Evolutionary conservation across 2,797 vertebrate species (phyloP).

Genomic region (Garrulus glandarius): DNA sequence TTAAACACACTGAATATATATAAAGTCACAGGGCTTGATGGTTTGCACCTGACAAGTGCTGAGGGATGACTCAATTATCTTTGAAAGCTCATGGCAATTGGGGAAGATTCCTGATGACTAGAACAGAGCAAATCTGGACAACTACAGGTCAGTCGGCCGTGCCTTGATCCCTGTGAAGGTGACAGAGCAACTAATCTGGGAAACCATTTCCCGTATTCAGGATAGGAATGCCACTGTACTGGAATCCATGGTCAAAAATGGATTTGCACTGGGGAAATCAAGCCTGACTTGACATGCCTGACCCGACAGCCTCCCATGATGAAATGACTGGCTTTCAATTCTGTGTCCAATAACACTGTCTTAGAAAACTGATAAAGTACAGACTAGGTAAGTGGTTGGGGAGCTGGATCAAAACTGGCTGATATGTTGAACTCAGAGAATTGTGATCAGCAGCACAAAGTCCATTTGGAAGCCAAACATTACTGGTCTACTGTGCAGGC

Average conservation of each 20-base stretch:
- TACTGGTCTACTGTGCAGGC: background rate
- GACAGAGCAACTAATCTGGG: background rate
- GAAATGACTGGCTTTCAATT: background rate
- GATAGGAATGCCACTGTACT: background rate
- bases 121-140: background rate
- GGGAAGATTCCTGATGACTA: background rate
- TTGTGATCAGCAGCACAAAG: background rate
- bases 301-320: background rate
- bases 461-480: background rate
- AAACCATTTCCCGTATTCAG: background rate
- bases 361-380: background rate
- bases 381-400: background rate
- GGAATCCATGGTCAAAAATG: background rate
- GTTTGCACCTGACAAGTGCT: background rate
- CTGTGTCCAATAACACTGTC: background rate
- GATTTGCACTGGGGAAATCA: background rate
- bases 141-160: background rate
- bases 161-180: background rate
- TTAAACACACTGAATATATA: background rate
- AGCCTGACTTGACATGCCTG: background rate
- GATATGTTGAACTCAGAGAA: background rate
- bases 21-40: background rate
- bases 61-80: background rate
- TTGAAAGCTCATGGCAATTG: background rate
- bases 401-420: background rate